Conservation (phyloP, 2,113 vertebrate genomes). For the Protobothrops flavoviridis region DNA sequence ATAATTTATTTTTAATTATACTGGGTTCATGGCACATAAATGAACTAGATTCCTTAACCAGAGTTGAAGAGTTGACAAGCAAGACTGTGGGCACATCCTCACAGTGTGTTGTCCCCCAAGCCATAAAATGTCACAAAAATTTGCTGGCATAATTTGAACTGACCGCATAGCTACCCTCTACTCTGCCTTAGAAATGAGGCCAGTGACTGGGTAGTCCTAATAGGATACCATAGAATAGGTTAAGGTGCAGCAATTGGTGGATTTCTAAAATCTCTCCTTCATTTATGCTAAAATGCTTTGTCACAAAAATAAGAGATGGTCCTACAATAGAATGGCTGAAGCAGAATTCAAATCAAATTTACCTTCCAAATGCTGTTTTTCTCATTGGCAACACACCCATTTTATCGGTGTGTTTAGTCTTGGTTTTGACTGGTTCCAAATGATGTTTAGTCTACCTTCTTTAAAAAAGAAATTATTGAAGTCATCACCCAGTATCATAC, state of each 20-base stretch:
- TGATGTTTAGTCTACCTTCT: not conserved
- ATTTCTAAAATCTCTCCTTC: not conserved
- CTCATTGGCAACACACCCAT: not conserved
- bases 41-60: not conserved
- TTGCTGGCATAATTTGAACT: not conserved
- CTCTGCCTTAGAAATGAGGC: not conserved
- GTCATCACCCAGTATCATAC: not conserved
- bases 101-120: not conserved
- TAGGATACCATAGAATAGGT: not conserved
- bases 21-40: not conserved
- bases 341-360: not conserved
- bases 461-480: not conserved
- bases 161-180: not conserved
- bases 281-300: not conserved
- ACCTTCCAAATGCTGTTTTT: not conserved
- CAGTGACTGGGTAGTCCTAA: not conserved
- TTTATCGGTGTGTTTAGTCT: not conserved
- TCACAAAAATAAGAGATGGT: not conserved
- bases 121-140: not conserved
- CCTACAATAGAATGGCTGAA: not conserved
- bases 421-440: not conserved
- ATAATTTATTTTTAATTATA: not conserved
- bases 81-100: not conserved
- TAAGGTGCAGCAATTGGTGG: not conserved
- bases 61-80: not conserved